These are phyloP conservation scores for Tanytarsus gracilentus DNA, from an alignment of 2,888 invertebrate species.

Conservation along the genomic window DNA sequence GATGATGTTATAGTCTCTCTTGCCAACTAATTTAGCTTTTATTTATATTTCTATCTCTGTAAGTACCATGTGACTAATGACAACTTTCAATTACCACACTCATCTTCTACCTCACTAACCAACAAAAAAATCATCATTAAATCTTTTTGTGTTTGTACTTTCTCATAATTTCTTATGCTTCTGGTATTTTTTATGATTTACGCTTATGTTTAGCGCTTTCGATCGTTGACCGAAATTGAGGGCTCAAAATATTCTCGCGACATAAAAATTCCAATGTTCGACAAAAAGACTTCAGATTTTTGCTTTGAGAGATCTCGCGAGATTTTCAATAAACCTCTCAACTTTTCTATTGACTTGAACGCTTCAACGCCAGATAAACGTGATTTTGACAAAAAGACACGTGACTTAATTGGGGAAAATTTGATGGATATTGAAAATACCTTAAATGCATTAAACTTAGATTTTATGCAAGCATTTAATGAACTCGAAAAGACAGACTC, in stretches of 20 bases:
- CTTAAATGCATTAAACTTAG: conserved; percentile 42
- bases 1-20: too few relatives aligned
- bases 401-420: conserved; percentile 41
- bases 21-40: too few relatives aligned
- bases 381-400: conserved; percentile 33
- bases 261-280: conserved; percentile 56
- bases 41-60: too few relatives aligned
- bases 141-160: background rate
- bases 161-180: background rate
- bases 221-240: conserved; percentile 48
- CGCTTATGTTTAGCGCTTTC: conserved; percentile 42
- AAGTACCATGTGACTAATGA: too few relatives aligned
- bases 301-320: conserved; percentile 64
- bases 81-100: too few relatives aligned
- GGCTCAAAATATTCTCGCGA: conserved; percentile 37
- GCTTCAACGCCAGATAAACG: conserved; percentile 14
- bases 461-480: conserved; percentile 43
- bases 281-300: conserved; percentile 63
- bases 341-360: conserved; percentile 33
- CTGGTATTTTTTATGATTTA: background rate
- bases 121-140: too few relatives aligned
- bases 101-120: too few relatives aligned
- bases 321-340: conserved; percentile 50
- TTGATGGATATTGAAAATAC: conserved; percentile 44
- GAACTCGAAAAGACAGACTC: conserved; percentile 44